Evolutionary conservation across 2,113 vertebrate genomes (phyloP).

Genomic region (Ahaetulla prasina): DNA sequence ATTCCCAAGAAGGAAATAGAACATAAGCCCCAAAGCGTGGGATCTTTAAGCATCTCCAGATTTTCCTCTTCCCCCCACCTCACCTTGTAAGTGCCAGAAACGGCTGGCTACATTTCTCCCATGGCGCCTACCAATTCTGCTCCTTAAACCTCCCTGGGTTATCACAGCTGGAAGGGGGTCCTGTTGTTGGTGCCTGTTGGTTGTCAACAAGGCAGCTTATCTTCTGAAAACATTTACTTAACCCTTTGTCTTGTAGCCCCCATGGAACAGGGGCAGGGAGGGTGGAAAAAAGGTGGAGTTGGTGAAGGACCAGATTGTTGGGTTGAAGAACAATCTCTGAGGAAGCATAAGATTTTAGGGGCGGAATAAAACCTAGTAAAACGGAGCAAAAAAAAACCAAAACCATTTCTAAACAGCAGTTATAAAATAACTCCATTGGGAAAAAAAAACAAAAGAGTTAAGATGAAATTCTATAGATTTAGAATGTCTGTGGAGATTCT

Average conservation of each 20-base stretch:
- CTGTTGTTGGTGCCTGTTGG: slow-evolving; percentile 75
- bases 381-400: background rate
- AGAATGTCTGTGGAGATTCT: background rate
- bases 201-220: slow-evolving; percentile 80
- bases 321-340: slow-evolving; percentile 54
- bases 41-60: slow-evolving; percentile 66
- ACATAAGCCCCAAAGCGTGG: slow-evolving; percentile 54
- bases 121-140: slow-evolving; percentile 52
- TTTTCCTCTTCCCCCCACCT: slow-evolving; percentile 51
- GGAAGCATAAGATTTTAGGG: background rate
- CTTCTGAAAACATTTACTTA: slow-evolving; percentile 85
- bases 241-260: slow-evolving; percentile 80
- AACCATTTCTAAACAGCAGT: background rate
- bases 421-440: background rate
- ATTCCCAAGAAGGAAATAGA: slow-evolving; percentile 51
- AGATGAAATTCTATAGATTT: background rate
- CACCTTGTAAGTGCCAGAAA: slow-evolving; percentile 51
- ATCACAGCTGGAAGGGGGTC: slow-evolving; percentile 56
- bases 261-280: slow-evolving; percentile 65
- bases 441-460: background rate
- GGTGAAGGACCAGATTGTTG: slow-evolving; percentile 31
- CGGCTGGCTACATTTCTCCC: slow-evolving; percentile 52
- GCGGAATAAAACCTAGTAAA: background rate
- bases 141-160: slow-evolving; percentile 69
- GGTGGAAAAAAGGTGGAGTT: background rate